Conservation (phyloP, 2,888 invertebrate species). For the Diachrysia chrysitis region DNA sequence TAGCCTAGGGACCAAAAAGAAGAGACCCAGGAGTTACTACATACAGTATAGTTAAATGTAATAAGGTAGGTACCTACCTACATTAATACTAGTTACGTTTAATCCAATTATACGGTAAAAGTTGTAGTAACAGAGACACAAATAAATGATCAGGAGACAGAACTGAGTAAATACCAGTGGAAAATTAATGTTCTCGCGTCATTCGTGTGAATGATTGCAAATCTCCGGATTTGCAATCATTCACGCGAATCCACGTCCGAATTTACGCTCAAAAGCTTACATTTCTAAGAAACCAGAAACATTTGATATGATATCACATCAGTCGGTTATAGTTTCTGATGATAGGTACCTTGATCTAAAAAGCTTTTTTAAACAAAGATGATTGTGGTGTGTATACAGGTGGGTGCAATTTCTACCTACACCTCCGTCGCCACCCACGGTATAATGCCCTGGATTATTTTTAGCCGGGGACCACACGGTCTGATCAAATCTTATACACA, state of each 20-base stretch:
- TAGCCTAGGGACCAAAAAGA: too few relatives aligned
- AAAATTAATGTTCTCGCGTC: conserved; percentile 3
- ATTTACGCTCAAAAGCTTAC: neutral
- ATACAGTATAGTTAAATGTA: too few relatives aligned
- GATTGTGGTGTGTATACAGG: neutral
- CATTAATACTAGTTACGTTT: neutral
- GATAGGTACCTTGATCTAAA: neutral
- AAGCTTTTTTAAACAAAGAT: neutral
- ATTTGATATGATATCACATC: neutral
- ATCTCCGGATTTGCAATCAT: too few relatives aligned
- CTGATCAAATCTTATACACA: conserved; percentile 36
- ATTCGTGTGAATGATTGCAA: neutral
- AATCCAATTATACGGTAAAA: neutral
- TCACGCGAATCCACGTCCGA: too few relatives aligned
- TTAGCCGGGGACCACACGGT: conserved; percentile 50
- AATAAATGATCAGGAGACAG: conserved; percentile 2
- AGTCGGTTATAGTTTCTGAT: neutral
- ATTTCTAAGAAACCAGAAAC: neutral
- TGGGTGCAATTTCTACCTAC: conserved; percentile 12
- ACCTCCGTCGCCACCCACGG: conserved; percentile 23
- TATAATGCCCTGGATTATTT: conserved; percentile 30
- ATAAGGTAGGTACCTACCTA: too few relatives aligned
- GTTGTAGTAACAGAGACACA: neutral
- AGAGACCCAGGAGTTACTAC: too few relatives aligned
- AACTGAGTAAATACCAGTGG: conserved; percentile 1